Evolutionary conservation across 2,888 invertebrate genomes (phyloP), one percentile per base, ranked within the genome.

Genomic region (Macaria liturata): DNA sequence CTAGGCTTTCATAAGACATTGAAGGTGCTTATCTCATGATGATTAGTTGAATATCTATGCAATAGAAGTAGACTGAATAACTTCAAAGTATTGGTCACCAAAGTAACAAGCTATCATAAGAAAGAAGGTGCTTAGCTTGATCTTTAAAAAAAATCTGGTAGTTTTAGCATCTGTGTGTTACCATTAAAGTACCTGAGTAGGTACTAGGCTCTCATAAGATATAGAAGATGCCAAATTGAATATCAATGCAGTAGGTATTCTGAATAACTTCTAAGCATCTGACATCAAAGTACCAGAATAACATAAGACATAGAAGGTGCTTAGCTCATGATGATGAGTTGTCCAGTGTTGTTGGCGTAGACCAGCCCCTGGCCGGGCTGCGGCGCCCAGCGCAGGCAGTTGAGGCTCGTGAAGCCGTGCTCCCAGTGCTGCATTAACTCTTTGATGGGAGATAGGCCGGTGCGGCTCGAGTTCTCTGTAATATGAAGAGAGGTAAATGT

Each of bases 371-470:
- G 96, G 0, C 97, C 97, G 0, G 96, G 94, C 48, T 94, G 93
- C 0, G 97, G 97, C 54, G 96, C 93, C 97, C 97, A 97, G 54
- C 96, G 93, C 53, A 97, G 95, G 72, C 97, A 97, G 90, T 97
- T 97, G 47, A 97, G 93, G 79, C 95, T 96, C 56, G 95, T 94
- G 72, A 95, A 94, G 49, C 93, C 93, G 46, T 93, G 92, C 66
- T 94, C 93, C 85, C 94, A 93, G 67, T 90, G 93, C 70, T 95
- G 95, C 72, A 95, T 93, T 63, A 96, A 82, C 73, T 95, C 94
- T 63, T 95, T 92, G 54, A 95, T 87, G 6, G 94, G 91, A 9
- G 93, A 74, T 43, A 91, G 65, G 0, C 88, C 86, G 0, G 89
- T 84, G 31, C 87, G 84, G 58, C 83, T 87, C 39, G 88, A 79